phyloP scores from a whole-genome alignment of 2,113 vertebrate species.

The Cebidichthys violaceus region DNA sequence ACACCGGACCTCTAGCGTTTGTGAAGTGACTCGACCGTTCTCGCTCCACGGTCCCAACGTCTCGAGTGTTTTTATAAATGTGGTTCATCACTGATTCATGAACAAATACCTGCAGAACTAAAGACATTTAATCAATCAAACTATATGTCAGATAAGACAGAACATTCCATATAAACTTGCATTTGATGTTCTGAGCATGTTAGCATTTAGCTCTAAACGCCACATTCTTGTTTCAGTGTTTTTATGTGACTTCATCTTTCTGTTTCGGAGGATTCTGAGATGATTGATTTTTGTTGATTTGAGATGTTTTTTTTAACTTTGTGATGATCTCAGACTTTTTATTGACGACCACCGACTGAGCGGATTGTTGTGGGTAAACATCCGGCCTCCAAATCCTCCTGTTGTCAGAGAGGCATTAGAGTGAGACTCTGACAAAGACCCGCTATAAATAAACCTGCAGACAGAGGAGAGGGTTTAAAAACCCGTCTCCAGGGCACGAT shows the following conservation, averaged over 20 bases:
- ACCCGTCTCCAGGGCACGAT: constrained; percentile 45
- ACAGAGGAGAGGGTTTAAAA: constrained; percentile 55
- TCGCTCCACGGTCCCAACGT: too few relatives aligned
- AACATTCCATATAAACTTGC: too few relatives aligned
- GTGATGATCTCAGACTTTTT: constrained; percentile 22
- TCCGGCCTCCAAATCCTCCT: constrained; percentile 41
- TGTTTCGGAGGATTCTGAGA: background rate
- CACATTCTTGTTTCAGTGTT: background rate
- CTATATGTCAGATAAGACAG: too few relatives aligned
- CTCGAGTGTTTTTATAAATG: too few relatives aligned
- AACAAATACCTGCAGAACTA: too few relatives aligned
- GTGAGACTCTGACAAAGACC: constrained; percentile 20
- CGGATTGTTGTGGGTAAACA: constrained; percentile 30
- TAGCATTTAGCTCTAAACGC: background rate
- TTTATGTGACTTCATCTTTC: background rate
- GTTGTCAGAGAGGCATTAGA: constrained; percentile 41
- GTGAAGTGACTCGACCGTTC: too few relatives aligned
- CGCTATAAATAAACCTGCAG: constrained; percentile 60
- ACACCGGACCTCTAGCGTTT: too few relatives aligned
- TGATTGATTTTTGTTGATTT: background rate
- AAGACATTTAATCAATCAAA: background rate
- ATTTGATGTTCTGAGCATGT: too few relatives aligned
- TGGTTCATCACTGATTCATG: too few relatives aligned
- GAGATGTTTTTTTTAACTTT: background rate
- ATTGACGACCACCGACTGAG: constrained; percentile 17